Percentiles rank a stretch among this genome's conserved stretches.
Evolutionary conservation across 2,113 vertebrate genomes (phyloP).

Genomic region (Poeciliopsis retropinna): DNA sequence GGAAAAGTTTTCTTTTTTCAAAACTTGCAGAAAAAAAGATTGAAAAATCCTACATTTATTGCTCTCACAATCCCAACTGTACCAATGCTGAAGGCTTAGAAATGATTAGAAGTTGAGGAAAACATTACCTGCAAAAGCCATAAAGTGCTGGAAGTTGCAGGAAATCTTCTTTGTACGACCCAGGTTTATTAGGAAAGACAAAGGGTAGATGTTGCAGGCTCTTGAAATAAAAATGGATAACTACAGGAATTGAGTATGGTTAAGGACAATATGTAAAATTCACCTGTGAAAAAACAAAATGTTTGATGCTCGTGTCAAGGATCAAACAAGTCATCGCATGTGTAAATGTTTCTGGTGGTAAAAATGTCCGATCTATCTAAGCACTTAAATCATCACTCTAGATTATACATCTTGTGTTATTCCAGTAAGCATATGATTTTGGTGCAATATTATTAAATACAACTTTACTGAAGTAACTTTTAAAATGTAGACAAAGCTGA

Average conservation of each 20-base stretch:
- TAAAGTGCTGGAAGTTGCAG: conserved; percentile 85
- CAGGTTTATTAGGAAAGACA: conserved; percentile 87
- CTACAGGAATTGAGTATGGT: conserved; percentile 61
- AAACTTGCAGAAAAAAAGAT: conserved; percentile 21
- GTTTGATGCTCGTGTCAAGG: background rate
- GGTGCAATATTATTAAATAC: too few relatives aligned
- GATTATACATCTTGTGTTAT: too few relatives aligned
- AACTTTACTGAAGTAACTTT: too few relatives aligned
- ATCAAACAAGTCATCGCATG: background rate
- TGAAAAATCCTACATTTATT: conserved; percentile 70
- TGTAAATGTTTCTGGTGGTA: background rate
- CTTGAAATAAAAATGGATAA: conserved; percentile 85
- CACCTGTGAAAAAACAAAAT: background rate
- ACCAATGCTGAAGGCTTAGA: background rate
- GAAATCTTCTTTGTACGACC: conserved; percentile 83
- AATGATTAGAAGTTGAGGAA: background rate
- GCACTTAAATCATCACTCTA: background rate
- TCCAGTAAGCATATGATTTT: too few relatives aligned
- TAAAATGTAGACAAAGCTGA: too few relatives aligned
- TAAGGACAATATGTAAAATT: conserved; percentile 69
- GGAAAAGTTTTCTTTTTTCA: conserved; percentile 7
- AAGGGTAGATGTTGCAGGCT: conserved; percentile 87
- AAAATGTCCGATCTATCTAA: background rate
- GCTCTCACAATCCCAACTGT: background rate
- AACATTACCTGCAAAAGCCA: conserved; percentile 88